Percentiles rank a stretch among this genome's conserved stretches.
Evolutionary conservation across 2,113 vertebrate genomes (phyloP).

Genomic region (Dendropsophus ebraccatus): DNA sequence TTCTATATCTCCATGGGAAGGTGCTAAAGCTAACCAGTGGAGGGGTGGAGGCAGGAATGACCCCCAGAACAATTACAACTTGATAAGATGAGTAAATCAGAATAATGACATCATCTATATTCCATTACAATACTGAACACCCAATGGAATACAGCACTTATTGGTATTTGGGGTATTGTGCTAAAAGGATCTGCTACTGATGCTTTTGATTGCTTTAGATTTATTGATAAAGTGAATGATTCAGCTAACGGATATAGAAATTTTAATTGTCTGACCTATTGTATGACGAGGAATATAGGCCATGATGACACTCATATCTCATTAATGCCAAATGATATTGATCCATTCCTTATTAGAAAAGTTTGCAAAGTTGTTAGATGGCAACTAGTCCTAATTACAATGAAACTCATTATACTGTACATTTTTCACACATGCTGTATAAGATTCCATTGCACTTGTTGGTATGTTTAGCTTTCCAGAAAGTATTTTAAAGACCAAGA

Average conservation of each 20-base stretch:
- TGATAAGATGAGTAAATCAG: slow-evolving; percentile 12
- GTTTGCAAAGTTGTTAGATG: too few species aligned
- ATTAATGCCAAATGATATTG: too few species aligned
- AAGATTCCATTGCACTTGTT: too few species aligned
- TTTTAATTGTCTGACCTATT: not conserved
- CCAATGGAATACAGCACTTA: slow-evolving; percentile 26
- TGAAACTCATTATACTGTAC: too few species aligned
- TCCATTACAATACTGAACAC: slow-evolving; percentile 28
- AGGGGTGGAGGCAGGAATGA: not conserved
- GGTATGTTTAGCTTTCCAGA: too few species aligned
- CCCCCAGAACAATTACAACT: slow-evolving; percentile 20
- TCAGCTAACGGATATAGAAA: not conserved
- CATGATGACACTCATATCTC: not conserved
- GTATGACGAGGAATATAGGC: not conserved
- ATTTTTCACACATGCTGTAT: too few species aligned
- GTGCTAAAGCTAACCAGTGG: not conserved
- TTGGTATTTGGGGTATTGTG: not conserved
- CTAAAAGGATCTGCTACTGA: not conserved
- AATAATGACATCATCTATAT: slow-evolving; percentile 30
- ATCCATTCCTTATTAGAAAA: too few species aligned
- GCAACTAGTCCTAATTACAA: too few species aligned
- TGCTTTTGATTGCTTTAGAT: not conserved
- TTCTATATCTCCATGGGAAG: slow-evolving; percentile 17
- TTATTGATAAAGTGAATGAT: not conserved
- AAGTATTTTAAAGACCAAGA: too few species aligned